Evolutionary conservation across 2,113 vertebrate genomes (phyloP), one percentile per base, ranked within the genome.

Genomic region (Caranx melampygus): DNA sequence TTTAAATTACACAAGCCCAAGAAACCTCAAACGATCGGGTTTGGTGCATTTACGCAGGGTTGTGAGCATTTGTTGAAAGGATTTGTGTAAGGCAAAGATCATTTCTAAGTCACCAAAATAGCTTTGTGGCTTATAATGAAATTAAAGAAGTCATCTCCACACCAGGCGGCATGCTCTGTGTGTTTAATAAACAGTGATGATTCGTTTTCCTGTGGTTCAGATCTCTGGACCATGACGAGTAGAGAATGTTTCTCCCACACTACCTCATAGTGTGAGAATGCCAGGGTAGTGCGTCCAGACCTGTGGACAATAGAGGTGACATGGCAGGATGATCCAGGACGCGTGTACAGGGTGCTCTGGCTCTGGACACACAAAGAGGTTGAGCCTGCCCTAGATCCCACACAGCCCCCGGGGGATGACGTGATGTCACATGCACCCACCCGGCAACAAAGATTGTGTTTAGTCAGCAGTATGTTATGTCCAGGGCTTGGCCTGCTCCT

Each of bases 381-480:
- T 91, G 74, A 78, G 92, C 89, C 90, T 90, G 83, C 82, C 87
- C 83, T 79, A 90, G 90, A 94, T 93, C 92, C 91, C 72, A 47
- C 77, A 74, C 76, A 78, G 80, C 81, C 86, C 88, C 88, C 80
- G 64, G 83, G 82, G 78, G 61, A 72, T 85, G 83, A 92, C 18
- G 81, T 91, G 83, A 94, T 94, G 90, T 88, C 92, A 94, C 88
- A 87, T 87, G 92, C 87, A 84, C 82, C 86, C 75, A 81, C 71
- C 79, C 52, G 35, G 55, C 72, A 89, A 95, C 90, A 94, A 95
- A 94, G 85, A 86, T 86, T 76, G 40, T 49, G 90, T 90, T 87
- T 81, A 89, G 84, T 95, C 94, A 93, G 93, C 94, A 86, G 78
- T 91, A 90, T 90, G 77, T 74, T 73, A 67, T 84, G 87, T 83